Base-by-base conservation (phyloP, 2,888 invertebrate genomes). In the Pelosia muscerda region DNA sequence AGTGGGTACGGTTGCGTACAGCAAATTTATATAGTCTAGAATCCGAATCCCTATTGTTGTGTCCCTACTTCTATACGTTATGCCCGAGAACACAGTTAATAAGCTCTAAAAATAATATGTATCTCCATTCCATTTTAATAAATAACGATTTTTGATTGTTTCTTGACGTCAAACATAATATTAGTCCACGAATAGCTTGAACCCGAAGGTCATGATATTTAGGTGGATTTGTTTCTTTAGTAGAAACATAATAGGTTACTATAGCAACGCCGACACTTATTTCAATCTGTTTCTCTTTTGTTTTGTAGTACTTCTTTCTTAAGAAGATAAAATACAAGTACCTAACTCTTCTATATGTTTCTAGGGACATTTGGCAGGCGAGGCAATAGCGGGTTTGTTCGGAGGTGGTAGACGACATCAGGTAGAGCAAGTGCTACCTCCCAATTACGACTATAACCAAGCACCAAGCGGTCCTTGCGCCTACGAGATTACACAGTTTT, bases 401-500 rank as follows among this genome's bases (percentile, higher is more conserved):
- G 61, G 75, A 69, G 78, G 83, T 8, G 90, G 92, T 3, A 85
- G 85, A 0, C 86, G 87, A 0, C 86, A 88, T 0, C 85, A 89
- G 74, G 92, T 94, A 25, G 76, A 84, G 10, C 83, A 86, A 6
- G 79, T 86, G 0, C 75, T 94, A 54, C 93, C 94, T 22, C 89
- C 85, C 53, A 84, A 88, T 78, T 93, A 93, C 73, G 81, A 89
- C n/a, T 66, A 85, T n/a, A 87, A 87, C n/a, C 34, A 86, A 1
- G 96, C 96, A 75, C 96, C 96, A 0, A 93, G 91, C 57, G 97
- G 97, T 22, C 97, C 98, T 1, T 99, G 99, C 91, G 97, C 98
- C 59, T 98, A 97, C 96, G 99, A 99, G 92, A 96, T 99, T 79
- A 96, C 97, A 81, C 98, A 99, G 92, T 99, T 99, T 94, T 92